Evolutionary conservation across 2,797 vertebrate genomes (phyloP).

Genomic region (Gorsachius magnificus): DNA sequence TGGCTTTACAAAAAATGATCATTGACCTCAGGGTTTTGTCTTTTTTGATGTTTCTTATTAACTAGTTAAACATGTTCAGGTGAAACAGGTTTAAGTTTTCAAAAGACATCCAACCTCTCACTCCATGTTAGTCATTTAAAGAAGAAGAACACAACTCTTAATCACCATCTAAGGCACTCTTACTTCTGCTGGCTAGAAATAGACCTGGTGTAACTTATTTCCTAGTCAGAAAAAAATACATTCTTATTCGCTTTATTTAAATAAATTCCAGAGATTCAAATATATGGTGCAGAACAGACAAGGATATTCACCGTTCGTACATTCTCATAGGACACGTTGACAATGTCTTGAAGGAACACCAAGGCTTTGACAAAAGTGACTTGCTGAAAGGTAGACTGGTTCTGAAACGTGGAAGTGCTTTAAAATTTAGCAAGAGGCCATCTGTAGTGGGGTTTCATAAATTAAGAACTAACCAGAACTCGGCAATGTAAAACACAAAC

Average conservation of each 20-base stretch:
- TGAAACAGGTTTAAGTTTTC: constrained; percentile 92
- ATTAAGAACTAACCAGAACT: neutral
- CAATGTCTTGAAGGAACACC: constrained; percentile 56
- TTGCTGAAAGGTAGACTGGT: constrained; percentile 25
- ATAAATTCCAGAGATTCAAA: constrained; percentile 68
- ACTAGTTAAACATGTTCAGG: constrained; percentile 96
- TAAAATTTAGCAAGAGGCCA: constrained; percentile 24
- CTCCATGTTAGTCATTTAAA: constrained; percentile 89
- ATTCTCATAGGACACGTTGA: constrained; percentile 31
- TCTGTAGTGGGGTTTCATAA: constrained; percentile 8
- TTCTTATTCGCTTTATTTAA: constrained; percentile 70
- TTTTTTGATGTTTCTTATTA: constrained; percentile 93
- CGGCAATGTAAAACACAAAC: neutral
- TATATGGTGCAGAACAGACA: constrained; percentile 47
- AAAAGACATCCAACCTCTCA: constrained; percentile 92
- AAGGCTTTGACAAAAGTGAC: constrained; percentile 86
- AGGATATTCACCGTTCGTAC: constrained; percentile 37
- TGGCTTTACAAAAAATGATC: constrained; percentile 89
- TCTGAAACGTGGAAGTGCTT: neutral
- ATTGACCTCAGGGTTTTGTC: constrained; percentile 83
- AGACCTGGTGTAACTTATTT: constrained; percentile 75
- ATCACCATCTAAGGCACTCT: constrained; percentile 79
- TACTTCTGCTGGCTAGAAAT: constrained; percentile 81
- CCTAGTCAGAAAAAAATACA: constrained; percentile 78
- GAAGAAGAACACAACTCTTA: constrained; percentile 78